These are phyloP conservation scores for Diadema setosum DNA, from an alignment of 35 echinoderm and acorn worm genomes.

Conservation along the genomic window DNA sequence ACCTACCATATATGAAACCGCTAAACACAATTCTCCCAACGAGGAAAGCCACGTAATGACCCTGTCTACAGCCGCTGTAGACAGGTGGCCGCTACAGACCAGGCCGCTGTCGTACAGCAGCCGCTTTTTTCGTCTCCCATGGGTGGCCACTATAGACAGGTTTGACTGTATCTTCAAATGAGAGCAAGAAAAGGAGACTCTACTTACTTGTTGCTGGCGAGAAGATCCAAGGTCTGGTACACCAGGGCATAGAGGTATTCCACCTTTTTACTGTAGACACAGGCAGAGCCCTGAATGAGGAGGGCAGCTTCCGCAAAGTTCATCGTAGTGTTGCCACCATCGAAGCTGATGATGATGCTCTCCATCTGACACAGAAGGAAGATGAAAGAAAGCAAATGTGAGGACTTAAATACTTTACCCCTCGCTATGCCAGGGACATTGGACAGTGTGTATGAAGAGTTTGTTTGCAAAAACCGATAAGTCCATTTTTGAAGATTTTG, in stretches of 20 bases:
- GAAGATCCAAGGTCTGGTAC: slow-evolving; percentile 79
- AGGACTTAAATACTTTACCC: not conserved
- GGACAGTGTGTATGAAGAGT: no score
- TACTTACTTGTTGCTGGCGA: slow-evolving; percentile 90
- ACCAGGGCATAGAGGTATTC: slow-evolving; percentile 89
- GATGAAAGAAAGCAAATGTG: not conserved
- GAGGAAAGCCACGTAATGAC: no score
- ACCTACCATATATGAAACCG: no score
- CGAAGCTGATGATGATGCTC: slow-evolving; percentile 75
- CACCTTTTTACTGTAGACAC: slow-evolving; percentile 97
- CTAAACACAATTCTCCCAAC: no score
- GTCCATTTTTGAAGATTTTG: no score
- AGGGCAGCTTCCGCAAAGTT: slow-evolving; percentile 98
- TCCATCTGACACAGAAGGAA: slow-evolving; percentile 63
- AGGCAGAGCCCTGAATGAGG: slow-evolving; percentile 84
- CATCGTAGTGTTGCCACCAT: slow-evolving; percentile 88
- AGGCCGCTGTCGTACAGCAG: no score
- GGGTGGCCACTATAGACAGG: no score
- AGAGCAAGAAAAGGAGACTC: not conserved
- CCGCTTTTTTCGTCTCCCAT: no score
- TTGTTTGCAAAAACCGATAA: no score
- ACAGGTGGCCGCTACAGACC: no score
- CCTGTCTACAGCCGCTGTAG: no score
- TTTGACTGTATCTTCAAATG: not conserved
- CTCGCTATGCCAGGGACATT: no score